These are phyloP conservation scores for Hyperoplus lanceolatus DNA, from an alignment of 2,797 vertebrate species.

Conservation along the genomic window DNA sequence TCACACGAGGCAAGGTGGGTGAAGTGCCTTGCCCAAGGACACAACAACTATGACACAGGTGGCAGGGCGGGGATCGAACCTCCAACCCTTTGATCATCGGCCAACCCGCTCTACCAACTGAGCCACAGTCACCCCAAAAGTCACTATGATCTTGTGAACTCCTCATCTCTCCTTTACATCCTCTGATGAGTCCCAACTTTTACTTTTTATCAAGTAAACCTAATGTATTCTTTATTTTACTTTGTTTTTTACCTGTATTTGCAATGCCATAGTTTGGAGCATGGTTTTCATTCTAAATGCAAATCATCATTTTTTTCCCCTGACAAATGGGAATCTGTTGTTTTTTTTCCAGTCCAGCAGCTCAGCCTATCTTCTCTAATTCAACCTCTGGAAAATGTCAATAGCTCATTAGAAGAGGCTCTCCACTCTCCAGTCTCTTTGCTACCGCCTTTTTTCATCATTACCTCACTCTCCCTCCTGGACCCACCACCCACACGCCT, in stretches of 20 bases:
- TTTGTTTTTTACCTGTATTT: neutral
- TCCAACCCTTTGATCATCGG: too few relatives aligned
- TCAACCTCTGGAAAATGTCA: conserved; percentile 68
- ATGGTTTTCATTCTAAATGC: conserved; percentile 6
- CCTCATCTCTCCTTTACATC: neutral
- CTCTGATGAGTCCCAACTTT: neutral
- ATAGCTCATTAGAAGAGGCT: conserved; percentile 72
- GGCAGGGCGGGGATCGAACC: too few relatives aligned
- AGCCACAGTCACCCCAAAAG: too few relatives aligned
- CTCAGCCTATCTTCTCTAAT: conserved; percentile 14
- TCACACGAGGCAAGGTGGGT: too few relatives aligned
- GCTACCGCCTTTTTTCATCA: conserved; percentile 56
- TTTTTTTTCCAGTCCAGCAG: conserved; percentile 53
- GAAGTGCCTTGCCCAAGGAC: too few relatives aligned
- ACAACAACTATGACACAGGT: too few relatives aligned
- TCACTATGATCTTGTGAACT: neutral
- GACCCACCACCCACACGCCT: conserved; percentile 55
- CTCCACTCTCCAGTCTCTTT: conserved; percentile 33
- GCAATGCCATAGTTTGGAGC: neutral
- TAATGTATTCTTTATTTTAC: neutral
- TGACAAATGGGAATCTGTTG: conserved; percentile 8
- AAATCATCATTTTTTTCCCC: conserved; percentile 10
- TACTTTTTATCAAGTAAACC: neutral
- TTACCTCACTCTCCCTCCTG: conserved; percentile 73
- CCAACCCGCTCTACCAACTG: too few relatives aligned